Conservation (phyloP, 2,797 vertebrate species). For the Mormyrus hasselquistii region DNA sequence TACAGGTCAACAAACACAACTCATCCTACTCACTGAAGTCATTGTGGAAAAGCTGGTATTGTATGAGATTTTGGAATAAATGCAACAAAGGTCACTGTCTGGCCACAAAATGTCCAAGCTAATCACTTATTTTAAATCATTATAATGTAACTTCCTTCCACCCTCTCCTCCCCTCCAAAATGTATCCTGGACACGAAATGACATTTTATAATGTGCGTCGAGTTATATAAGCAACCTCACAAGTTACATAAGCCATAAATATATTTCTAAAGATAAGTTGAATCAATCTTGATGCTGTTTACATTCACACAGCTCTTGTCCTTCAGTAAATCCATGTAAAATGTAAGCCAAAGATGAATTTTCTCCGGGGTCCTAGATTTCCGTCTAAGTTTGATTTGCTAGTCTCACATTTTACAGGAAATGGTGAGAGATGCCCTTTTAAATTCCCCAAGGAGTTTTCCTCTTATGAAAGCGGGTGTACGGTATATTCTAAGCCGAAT, state of each 20-base stretch:
- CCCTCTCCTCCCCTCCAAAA: neutral
- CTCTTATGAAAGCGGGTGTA: neutral
- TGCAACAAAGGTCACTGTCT: neutral
- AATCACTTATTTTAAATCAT: neutral
- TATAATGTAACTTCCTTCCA: neutral
- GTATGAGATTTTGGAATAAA: neutral
- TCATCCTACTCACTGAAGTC: neutral
- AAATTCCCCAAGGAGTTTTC: neutral
- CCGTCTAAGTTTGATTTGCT: neutral
- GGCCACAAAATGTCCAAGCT: neutral
- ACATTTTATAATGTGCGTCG: neutral
- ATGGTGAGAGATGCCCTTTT: neutral
- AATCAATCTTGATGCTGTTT: neutral
- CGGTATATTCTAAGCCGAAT: neutral
- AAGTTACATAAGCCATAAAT: neutral
- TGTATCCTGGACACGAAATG: neutral
- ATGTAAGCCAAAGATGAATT: neutral
- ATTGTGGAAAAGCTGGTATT: neutral
- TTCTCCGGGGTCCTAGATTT: neutral
- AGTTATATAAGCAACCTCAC: constrained; percentile 9
- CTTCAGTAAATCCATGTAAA: neutral
- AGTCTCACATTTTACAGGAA: neutral
- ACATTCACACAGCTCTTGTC: neutral
- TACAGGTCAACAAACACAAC: neutral
- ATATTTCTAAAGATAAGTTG: neutral